A percentile compares a stretch with the other conserved stretches of the same genome.
These are phyloP conservation scores for Belonocnema kinseyi DNA, from an alignment of 1,140 invertebrate genomes.

Conservation along the genomic window DNA sequence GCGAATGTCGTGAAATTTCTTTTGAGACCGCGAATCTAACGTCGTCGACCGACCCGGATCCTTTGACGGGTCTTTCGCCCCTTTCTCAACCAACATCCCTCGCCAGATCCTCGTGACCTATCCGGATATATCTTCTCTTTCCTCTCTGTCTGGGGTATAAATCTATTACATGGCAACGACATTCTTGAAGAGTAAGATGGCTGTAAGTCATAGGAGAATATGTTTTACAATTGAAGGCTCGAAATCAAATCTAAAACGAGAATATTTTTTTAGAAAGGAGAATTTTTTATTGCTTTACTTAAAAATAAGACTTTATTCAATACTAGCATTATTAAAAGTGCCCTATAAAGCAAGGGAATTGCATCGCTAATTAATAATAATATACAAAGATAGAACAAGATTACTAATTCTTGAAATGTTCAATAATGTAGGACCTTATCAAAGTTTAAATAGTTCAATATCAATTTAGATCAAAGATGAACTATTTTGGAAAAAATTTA, in stretches of 20 bases:
- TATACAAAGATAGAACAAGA: no score
- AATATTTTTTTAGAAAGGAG: background rate
- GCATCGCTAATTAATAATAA: no score
- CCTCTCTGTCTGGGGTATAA: conserved; percentile 50
- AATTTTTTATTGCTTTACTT: background rate
- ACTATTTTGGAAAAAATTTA: no score
- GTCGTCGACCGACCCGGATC: conserved; percentile 1
- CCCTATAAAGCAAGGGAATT: no score
- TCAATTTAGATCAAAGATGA: no score
- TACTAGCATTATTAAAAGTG: no score
- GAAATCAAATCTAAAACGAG: background rate
- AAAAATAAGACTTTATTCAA: background rate
- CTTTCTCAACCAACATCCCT: conserved; percentile 30
- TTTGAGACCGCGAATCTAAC: conserved; percentile 27
- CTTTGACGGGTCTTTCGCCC: conserved; percentile 28
- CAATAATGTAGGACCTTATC: no score
- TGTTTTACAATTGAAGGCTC: conserved; percentile 8
- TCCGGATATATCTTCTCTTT: conserved; percentile 24
- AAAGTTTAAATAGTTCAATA: no score
- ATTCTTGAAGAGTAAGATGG: conserved; percentile 36
- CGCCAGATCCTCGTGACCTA: conserved; percentile 20
- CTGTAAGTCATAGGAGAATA: conserved; percentile 19
- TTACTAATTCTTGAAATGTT: no score
- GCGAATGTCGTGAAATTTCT: conserved; percentile 25
- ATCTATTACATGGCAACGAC: conserved; percentile 60